Conservation (phyloP, 2,797 vertebrate genomes). For the Argyrosomus regius region DNA sequence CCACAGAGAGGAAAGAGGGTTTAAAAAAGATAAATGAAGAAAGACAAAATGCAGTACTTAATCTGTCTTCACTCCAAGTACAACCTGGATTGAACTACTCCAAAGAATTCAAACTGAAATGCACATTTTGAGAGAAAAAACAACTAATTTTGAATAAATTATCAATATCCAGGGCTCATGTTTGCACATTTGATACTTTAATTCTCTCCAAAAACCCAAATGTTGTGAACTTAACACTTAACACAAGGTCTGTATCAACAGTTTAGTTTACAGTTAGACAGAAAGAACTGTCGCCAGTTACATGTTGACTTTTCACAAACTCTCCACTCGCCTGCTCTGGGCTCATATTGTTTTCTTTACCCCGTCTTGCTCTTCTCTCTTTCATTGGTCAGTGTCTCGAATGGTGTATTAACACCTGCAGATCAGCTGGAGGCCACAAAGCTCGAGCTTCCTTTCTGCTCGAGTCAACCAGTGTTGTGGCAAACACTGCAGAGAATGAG, state of each 20-base stretch:
- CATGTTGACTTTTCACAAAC: background rate
- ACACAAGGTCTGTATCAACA: too few species aligned
- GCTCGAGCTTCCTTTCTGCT: conserved; percentile 26
- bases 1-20: background rate
- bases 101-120: background rate
- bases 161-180: background rate
- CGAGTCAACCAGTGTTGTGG: conserved; percentile 48
- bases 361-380: background rate
- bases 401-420: conserved; percentile 47
- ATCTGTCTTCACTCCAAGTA: background rate
- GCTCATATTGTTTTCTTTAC: background rate
- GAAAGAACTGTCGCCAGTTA: background rate
- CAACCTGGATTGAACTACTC: background rate
- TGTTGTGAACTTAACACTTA: background rate
- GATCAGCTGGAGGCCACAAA: conserved; percentile 39
- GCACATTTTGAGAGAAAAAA: background rate
- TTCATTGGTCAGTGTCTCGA: conserved; percentile 17
- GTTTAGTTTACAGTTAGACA: too few species aligned
- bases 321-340: background rate
- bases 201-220: background rate
- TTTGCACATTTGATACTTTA: background rate
- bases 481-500: conserved; percentile 49
- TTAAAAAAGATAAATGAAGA: background rate
- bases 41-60: background rate
- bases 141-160: background rate